These are phyloP conservation scores for Enoplosus armatus DNA, from an alignment of 2,797 vertebrate species.

Conservation along the genomic window DNA sequence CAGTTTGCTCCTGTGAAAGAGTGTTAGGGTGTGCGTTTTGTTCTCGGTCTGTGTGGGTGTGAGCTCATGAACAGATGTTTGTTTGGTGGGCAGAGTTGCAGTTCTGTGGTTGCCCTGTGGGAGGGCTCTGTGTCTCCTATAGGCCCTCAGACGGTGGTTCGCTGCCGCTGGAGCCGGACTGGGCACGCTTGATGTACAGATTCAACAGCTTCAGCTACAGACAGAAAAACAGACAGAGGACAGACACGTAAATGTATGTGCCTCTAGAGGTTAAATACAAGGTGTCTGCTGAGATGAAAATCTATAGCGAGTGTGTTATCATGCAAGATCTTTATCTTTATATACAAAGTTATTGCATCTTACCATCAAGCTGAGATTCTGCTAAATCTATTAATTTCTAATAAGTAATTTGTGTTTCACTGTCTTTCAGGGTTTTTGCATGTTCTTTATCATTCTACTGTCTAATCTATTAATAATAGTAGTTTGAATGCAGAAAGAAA, in stretches of 20 bases:
- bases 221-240: slow-evolving; percentile 35
- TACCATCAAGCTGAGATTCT: neutral
- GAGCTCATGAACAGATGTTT: slow-evolving; percentile 67
- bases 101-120: slow-evolving; percentile 78
- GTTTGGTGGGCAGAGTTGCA: slow-evolving; percentile 73
- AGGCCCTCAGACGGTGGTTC: slow-evolving; percentile 91
- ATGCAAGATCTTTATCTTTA: neutral
- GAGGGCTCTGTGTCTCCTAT: slow-evolving; percentile 71
- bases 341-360: neutral
- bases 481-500: neutral
- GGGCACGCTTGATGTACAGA: slow-evolving; percentile 98
- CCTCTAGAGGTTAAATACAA: neutral
- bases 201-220: slow-evolving; percentile 96
- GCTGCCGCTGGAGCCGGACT: slow-evolving; percentile 90
- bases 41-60: slow-evolving; percentile 63
- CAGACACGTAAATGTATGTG: neutral
- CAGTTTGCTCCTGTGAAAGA: slow-evolving; percentile 56
- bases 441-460: neutral
- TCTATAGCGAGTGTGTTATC: no score
- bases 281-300: no score
- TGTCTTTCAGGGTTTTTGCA: neutral
- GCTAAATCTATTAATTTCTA: no score
- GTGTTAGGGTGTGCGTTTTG: slow-evolving; percentile 59
- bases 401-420: neutral
- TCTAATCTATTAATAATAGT: neutral